Percentiles rank a stretch among this genome's conserved stretches.
phyloP scores from a whole-genome alignment of 1,140 invertebrate genomes.

The Heliconius hewitsoni region DNA sequence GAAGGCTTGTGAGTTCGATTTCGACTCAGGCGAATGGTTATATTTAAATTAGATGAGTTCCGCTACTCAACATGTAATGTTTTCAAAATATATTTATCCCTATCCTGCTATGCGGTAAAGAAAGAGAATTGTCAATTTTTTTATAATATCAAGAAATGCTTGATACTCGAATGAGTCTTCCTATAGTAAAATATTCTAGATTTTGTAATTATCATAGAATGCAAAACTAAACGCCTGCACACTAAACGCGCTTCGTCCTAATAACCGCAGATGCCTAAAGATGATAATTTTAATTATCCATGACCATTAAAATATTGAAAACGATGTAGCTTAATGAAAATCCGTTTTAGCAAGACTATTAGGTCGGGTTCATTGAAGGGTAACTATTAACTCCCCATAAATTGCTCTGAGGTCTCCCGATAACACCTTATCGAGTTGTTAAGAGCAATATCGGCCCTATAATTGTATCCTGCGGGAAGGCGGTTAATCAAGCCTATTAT shows the following conservation, averaged over 20 bases:
- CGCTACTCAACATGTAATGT: too few species aligned
- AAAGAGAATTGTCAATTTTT: too few species aligned
- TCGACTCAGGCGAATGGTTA: too few species aligned
- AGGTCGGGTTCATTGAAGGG: conserved; percentile 58
- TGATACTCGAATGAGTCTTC: too few species aligned
- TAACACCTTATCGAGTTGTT: conserved; percentile 74
- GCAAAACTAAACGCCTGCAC: background rate
- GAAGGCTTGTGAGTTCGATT: too few species aligned
- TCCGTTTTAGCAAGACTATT: conserved; percentile 45
- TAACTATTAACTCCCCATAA: conserved; percentile 72
- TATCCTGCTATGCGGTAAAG: too few species aligned
- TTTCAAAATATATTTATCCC: too few species aligned
- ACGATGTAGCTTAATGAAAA: conserved; percentile 46
- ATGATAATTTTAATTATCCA: background rate
- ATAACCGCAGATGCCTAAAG: background rate
- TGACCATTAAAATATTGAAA: conserved; percentile 39
- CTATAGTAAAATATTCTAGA: too few species aligned
- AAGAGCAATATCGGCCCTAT: conserved; percentile 66
- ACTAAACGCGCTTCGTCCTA: background rate
- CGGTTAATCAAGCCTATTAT: conserved; percentile 55
- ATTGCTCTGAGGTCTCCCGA: conserved; percentile 67
- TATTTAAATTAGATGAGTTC: too few species aligned
- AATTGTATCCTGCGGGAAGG: conserved; percentile 59
- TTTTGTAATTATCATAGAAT: background rate
- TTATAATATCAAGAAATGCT: too few species aligned